phyloP scores from a whole-genome alignment of 1,140 invertebrate species.

The Drosophila paulistorum region DNA sequence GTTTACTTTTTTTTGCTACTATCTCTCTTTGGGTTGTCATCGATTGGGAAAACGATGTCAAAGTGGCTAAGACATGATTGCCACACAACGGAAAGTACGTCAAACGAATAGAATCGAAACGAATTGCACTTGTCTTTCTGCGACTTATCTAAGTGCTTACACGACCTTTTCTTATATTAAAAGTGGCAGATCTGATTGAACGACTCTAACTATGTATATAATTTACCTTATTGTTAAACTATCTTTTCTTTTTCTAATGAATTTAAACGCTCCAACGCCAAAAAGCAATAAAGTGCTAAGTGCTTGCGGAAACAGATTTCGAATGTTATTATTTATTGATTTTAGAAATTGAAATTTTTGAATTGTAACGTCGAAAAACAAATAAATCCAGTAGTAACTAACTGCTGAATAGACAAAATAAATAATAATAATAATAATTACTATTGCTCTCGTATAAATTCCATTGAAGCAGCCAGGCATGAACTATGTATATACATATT shows the following conservation, averaged over 20 bases:
- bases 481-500: conserved; percentile 45
- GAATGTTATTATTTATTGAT: conserved; percentile 5
- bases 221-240: neutral
- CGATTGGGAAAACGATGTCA: neutral
- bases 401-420: neutral
- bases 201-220: neutral
- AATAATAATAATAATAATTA: conserved; percentile 6
- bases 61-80: conserved; percentile 1
- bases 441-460: conserved; percentile 42
- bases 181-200: neutral
- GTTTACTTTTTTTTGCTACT: neutral
- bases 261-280: neutral
- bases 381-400: conserved; percentile 2
- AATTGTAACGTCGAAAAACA: neutral
- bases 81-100: neutral
- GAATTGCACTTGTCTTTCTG: neutral
- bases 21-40: neutral
- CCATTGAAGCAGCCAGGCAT: conserved; percentile 64
- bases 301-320: neutral
- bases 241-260: neutral
- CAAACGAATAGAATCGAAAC: neutral
- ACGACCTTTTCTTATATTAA: neutral
- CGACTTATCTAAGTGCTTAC: neutral
- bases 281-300: conserved; percentile 7
- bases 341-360: conserved; percentile 9